A percentile compares a stretch with the other conserved stretches of the same genome.
phyloP scores from a whole-genome alignment of 2,113 vertebrate genomes.

The Argyrosomus japonicus region DNA sequence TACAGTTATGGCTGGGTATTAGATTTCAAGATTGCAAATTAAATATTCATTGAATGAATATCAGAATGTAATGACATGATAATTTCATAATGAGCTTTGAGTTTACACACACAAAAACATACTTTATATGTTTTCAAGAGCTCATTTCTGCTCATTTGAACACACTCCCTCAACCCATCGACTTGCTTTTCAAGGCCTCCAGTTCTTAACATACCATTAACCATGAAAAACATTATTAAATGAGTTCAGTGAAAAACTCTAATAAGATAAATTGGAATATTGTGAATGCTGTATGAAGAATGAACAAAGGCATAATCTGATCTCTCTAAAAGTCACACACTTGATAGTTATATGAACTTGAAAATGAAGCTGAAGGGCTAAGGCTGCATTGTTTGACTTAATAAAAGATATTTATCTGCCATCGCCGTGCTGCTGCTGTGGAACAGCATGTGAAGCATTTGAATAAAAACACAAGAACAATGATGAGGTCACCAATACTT shows the following conservation, averaged over 20 bases:
- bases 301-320: slow-evolving; percentile 26
- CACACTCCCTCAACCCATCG: not conserved
- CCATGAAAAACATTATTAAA: not conserved
- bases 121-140: slow-evolving; percentile 1
- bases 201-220: slow-evolving; percentile 10
- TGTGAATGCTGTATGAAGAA: not conserved
- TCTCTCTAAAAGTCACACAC: slow-evolving; percentile 7
- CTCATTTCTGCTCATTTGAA: slow-evolving; percentile 14
- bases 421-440: not conserved
- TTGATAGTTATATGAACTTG: slow-evolving; percentile 44
- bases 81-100: slow-evolving; percentile 6
- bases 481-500: slow-evolving; percentile 36
- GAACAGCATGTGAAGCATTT: slow-evolving; percentile 13
- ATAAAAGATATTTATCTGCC: slow-evolving; percentile 21
- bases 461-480: slow-evolving; percentile 18
- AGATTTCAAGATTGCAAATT: not conserved
- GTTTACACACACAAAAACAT: slow-evolving; percentile 3
- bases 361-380: slow-evolving; percentile 20
- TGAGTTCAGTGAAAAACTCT: not conserved
- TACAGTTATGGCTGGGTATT: not conserved
- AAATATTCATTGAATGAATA: not conserved
- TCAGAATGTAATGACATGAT: not conserved
- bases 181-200: slow-evolving; percentile 39
- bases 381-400: slow-evolving; percentile 21
- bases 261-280: not conserved